These are phyloP conservation scores for Nyctibius grandis DNA, from an alignment of 2,797 vertebrate genomes.

Conservation along the genomic window DNA sequence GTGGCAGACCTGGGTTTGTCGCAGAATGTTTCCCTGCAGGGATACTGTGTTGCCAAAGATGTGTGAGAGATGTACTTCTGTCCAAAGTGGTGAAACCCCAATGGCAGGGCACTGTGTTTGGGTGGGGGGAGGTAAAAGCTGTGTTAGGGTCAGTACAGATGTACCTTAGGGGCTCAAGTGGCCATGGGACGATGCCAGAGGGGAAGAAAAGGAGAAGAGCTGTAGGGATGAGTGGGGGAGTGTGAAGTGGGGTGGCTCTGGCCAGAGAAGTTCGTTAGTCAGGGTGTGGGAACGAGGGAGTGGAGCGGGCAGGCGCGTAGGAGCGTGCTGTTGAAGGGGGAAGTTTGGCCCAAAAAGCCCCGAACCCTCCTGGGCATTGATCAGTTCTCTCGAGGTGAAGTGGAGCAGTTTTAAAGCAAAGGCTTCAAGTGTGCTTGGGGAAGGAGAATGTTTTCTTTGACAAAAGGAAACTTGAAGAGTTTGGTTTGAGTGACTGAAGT, in stretches of 20 bases:
- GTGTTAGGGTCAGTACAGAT: too few species aligned
- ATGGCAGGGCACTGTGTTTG: too few species aligned
- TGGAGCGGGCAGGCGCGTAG: rapidly evolving
- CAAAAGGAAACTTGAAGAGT: neutral
- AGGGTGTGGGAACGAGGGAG: rapidly evolving
- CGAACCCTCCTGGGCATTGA: rapidly evolving
- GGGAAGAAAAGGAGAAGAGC: neutral
- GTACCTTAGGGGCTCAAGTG: neutral
- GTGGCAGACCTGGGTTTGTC: too few species aligned
- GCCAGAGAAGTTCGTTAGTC: rapidly evolving
- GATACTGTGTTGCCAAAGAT: too few species aligned
- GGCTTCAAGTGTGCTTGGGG: rapidly evolving
- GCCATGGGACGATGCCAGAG: too few species aligned
- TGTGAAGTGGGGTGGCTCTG: rapidly evolving
- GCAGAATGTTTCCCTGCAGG: too few species aligned
- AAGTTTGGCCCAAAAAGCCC: rapidly evolving
- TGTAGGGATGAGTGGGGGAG: too few species aligned
- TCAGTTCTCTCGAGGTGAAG: rapidly evolving
- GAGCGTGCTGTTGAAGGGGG: neutral
- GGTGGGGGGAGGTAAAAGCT: too few species aligned
- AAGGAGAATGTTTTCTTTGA: too few species aligned
- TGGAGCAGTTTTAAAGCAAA: neutral
- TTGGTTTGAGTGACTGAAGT: neutral
- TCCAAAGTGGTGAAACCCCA: too few species aligned
- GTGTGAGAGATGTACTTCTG: too few species aligned